Evolutionary conservation across 2,113 vertebrate species (phyloP), one percentile per base, ranked within the genome.

Genomic region (Plecotus auritus): DNA sequence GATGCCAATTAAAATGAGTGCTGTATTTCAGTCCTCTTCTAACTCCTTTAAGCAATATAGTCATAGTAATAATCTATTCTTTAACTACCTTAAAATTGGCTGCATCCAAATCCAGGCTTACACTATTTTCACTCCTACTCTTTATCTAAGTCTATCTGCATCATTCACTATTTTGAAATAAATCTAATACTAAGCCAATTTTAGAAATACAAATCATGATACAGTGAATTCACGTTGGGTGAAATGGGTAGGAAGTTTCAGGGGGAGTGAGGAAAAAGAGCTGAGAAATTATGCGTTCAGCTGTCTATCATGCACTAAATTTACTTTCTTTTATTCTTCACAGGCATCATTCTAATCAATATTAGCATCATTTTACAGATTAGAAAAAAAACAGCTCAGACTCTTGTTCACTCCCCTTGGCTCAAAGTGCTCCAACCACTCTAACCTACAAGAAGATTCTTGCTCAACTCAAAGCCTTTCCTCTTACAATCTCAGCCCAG

Each of bases 31-130:
- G 54, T 78, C 14, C 14, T 93, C n/a, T 91, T 94, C 26, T 42
- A 77, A 92, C 2, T 32, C 28, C 26, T 74, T 90, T 69, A 89
- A 93, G 37, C 67, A 83, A 85, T 42, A 92, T 0, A 89, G 76
- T 67, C 69, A 91, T 0, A 89, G 64, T 51, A 78, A 91, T 35
- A 73, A 93, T 47, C 66, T 90, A 83, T 64, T 49, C 59, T 84
- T 82, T 90, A 45, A 90, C 35, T 74, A 61, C 26, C n/a, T 78
- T 82, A 69, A 40, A 82, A 88, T 49, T 95, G 40, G 77, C 37
- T 93, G 66, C 54, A 85, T 10, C 32, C 49, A 95, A 96, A 90
- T 74, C 59, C 81, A 97, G 88, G 42, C 14, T 94, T 72, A 92
- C 1, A 76, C 56, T 69, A 87, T 51, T 94, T 78, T 78, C n/a